Conservation (phyloP, 2,797 vertebrate genomes). For the Martes flavigula region DNA sequence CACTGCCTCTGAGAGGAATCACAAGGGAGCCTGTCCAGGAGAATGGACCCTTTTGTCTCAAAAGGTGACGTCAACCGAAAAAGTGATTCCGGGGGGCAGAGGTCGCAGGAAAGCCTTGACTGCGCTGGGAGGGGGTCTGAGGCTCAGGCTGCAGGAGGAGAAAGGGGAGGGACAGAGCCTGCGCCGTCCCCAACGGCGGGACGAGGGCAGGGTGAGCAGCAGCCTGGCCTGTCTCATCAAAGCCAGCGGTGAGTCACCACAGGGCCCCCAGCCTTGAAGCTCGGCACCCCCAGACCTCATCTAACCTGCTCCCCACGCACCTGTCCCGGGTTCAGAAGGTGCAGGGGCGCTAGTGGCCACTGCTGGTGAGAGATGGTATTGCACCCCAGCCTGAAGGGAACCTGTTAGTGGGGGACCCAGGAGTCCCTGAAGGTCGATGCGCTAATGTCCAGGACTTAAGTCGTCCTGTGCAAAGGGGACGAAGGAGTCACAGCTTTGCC, state of each 20-base stretch:
- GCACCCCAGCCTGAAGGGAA: neutral
- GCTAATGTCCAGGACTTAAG: neutral
- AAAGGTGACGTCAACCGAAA: neutral
- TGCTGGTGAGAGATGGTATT: neutral
- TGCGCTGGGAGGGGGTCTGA: neutral
- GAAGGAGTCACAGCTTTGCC: neutral
- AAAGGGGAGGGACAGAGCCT: neutral
- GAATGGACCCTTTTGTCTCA: neutral
- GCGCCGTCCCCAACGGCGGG: neutral
- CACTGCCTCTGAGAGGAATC: neutral
- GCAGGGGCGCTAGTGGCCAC: neutral
- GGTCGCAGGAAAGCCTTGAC: neutral
- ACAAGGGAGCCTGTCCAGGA: neutral
- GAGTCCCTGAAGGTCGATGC: neutral
- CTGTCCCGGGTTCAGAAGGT: rapidly evolving
- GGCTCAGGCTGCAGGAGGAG: neutral
- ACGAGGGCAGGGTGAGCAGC: neutral
- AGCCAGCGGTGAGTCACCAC: neutral
- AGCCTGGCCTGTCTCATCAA: neutral
- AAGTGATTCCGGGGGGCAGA: neutral
- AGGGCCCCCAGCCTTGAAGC: neutral
- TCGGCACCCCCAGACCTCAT: neutral
- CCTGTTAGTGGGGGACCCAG: neutral
- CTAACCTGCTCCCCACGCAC: neutral
- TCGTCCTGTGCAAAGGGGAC: neutral